Evolutionary conservation across 1,140 invertebrate genomes (phyloP).

Genomic region (Steinernema feltiae): DNA sequence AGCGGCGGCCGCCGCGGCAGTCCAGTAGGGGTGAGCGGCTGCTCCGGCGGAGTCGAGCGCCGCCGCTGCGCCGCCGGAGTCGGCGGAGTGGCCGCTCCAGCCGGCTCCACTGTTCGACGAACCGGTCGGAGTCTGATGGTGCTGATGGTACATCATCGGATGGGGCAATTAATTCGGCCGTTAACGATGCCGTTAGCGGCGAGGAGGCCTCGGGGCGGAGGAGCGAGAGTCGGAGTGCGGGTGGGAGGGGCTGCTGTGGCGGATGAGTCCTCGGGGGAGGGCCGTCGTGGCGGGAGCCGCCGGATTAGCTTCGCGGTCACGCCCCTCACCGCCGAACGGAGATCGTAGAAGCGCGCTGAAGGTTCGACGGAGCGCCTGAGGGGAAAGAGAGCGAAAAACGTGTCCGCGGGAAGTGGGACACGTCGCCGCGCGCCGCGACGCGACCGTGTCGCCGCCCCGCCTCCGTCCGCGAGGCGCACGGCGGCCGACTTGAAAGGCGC

Average conservation of each 20-base stretch:
- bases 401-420: neutral
- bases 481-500: neutral
- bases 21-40: conserved; percentile 30
- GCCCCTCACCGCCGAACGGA: conserved; percentile 7
- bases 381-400: neutral
- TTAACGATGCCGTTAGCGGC: conserved; percentile 14
- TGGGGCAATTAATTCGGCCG: conserved; percentile 10
- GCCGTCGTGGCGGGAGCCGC: neutral
- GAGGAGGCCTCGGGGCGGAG: conserved; percentile 14
- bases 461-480: too few relatives aligned
- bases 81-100: neutral
- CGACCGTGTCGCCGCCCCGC: neutral
- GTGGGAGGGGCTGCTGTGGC: neutral
- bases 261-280: neutral
- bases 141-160: conserved; percentile 11
- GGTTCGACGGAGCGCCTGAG: neutral
- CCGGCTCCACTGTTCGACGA: neutral
- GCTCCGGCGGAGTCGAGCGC: conserved; percentile 28
- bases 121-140: neutral
- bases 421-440: too few relatives aligned
- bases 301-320: neutral
- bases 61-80: conserved; percentile 19
- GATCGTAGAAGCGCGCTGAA: neutral
- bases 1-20: conserved; percentile 16
- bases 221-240: conserved; percentile 12